Base-by-base conservation (phyloP, 2,888 invertebrate genomes). In the Dynastes maya region DNA sequence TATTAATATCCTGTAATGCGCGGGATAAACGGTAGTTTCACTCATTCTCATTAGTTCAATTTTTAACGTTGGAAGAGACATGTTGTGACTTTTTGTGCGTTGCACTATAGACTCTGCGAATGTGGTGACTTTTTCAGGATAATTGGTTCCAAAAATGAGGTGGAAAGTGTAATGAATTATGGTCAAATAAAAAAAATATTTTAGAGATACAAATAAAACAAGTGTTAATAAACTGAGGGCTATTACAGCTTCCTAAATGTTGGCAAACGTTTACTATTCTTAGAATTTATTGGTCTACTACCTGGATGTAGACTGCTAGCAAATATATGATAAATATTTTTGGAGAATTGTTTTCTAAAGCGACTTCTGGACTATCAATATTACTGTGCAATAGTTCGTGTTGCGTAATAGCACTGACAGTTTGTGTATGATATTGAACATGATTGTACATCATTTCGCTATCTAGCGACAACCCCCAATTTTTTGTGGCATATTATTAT, bases 1-100 rank as follows among this genome's bases (percentile, higher is more conserved):
- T 74, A 74, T 74, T 61, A 74, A 74, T 74, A 74, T 40, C 72
- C 45, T 74, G 55, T 58, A 22, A 29, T 45, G 61, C 22, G 37
- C 61, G 58, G 37, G 58, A 74, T 22, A 61, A 6, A 27, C 61
- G 45, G 58, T 49, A 27, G 27, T 74, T 74, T 74, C 72, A 29
- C 51, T 68, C 51, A 29, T 74, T 61, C 51, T 68, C 51, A 29
- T 74, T 61, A 74, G 72, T 72, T 40, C 22, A 58, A 58, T 61
- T 74, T 74, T 61, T 49, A 58, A 40, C 40, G 49, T 16, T 51
- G 68, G 8, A 68, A 22, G 68, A 45, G 45, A 16, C 16, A 45
- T 45, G 37, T 45, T n/a, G 45, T 45, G 45, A 9, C 40, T n/a
- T 40, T 45, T 40, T 65, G 65, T 65, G 65, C 45, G 13, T 11